These are phyloP conservation scores for Choristoneura fumiferana DNA, from an alignment of 1,140 invertebrate species.

Conservation along the genomic window DNA sequence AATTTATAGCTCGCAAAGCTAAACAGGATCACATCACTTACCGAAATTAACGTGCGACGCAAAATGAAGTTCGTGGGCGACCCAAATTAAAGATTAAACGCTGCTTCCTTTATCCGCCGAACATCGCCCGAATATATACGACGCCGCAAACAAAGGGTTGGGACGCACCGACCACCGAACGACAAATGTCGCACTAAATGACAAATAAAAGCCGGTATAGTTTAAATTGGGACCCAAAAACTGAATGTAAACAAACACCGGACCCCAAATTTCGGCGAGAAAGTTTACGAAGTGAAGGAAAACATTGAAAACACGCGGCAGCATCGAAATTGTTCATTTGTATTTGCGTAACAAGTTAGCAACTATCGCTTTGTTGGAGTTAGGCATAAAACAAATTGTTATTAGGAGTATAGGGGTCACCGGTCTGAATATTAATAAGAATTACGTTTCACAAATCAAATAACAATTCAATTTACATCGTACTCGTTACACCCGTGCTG, in stretches of 20 bases:
- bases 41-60: conserved; percentile 18
- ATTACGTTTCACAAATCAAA: neutral
- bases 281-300: conserved; percentile 60
- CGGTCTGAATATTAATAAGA: neutral
- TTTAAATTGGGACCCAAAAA: conserved; percentile 74
- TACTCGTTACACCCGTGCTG: neutral
- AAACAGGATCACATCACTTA: conserved; percentile 20
- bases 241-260: conserved; percentile 65
- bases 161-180: conserved; percentile 43
- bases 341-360: conserved; percentile 50
- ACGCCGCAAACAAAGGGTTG: conserved; percentile 53
- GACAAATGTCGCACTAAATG: conserved; percentile 68
- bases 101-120: conserved; percentile 53
- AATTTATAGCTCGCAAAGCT: conserved; percentile 11
- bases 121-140: conserved; percentile 56
- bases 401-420: conserved; percentile 7
- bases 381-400: conserved; percentile 12
- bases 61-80: conserved; percentile 44
- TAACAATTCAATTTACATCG: neutral
- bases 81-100: conserved; percentile 68
- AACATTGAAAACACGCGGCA: conserved; percentile 59
- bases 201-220: conserved; percentile 72
- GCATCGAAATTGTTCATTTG: conserved; percentile 50
- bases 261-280: conserved; percentile 48
- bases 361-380: conserved; percentile 33